Conservation (phyloP, 2,888 invertebrate species). For the Acrocera orbiculus region DNA sequence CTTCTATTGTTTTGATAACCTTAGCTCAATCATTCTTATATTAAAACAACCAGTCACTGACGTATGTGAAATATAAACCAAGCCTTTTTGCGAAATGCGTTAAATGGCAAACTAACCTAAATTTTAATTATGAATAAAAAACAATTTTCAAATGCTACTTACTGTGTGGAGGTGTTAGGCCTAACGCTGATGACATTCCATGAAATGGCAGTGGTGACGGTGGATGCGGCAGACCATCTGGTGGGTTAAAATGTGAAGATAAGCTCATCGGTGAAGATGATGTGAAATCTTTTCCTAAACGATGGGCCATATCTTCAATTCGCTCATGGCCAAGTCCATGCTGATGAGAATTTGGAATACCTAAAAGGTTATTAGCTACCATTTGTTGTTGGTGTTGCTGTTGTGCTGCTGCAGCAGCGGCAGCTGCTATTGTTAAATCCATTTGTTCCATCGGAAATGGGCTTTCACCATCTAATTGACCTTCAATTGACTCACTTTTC, state of each 20-base stretch:
- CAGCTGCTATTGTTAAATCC: conserved; percentile 29
- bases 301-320: conserved; percentile 26
- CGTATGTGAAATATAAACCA: too few relatives aligned
- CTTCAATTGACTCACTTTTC: conserved; percentile 22
- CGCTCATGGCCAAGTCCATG: conserved; percentile 25
- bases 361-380: conserved; percentile 19
- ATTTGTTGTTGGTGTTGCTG: conserved; percentile 21
- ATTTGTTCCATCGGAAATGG: conserved; percentile 31
- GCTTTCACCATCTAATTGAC: conserved; percentile 19
- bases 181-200: conserved; percentile 54
- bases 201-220: conserved; percentile 51
- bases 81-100: too few relatives aligned
- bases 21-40: too few relatives aligned
- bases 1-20: too few relatives aligned
- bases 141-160: conserved; percentile 38
- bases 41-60: too few relatives aligned
- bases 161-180: conserved; percentile 69
- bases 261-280: conserved; percentile 31
- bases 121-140: too few relatives aligned
- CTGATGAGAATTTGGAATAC: conserved; percentile 18
- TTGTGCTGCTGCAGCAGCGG: conserved; percentile 29
- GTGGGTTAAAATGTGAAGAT: conserved; percentile 28
- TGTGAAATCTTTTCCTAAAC: conserved; percentile 27
- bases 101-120: too few relatives aligned
- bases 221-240: conserved; percentile 34